A percentile compares a stretch with the other conserved stretches of the same genome.
These are phyloP conservation scores for Otocyon megalotis DNA, from an alignment of 2,113 vertebrate genomes.

Conservation along the genomic window DNA sequence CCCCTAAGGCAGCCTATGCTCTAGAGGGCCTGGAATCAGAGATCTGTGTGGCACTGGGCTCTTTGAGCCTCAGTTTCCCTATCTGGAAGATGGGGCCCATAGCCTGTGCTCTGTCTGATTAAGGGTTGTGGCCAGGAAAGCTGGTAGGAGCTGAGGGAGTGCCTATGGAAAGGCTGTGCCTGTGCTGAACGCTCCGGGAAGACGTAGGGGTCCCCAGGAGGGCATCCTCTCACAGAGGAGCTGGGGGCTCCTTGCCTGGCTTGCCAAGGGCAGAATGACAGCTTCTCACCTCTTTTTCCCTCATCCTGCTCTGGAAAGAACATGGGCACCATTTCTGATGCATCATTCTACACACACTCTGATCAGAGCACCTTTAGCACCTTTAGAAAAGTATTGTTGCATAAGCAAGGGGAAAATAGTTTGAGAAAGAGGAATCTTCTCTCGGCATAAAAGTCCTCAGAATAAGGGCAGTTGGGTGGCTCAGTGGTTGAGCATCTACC, in stretches of 20 bases:
- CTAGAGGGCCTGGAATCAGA: background rate
- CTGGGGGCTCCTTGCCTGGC: background rate
- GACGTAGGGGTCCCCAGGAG: background rate
- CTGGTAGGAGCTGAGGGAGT: background rate
- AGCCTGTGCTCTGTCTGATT: background rate
- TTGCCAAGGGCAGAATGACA: background rate
- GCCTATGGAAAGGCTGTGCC: background rate
- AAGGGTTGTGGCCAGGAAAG: background rate
- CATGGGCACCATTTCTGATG: background rate
- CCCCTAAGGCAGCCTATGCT: background rate
- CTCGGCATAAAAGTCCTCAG: background rate
- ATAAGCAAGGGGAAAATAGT: background rate
- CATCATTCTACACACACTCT: background rate
- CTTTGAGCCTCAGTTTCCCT: slow-evolving; percentile 40
- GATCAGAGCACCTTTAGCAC: background rate
- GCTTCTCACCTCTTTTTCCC: background rate
- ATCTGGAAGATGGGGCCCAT: background rate
- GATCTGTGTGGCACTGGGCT: background rate
- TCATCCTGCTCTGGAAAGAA: background rate
- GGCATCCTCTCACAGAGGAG: background rate
- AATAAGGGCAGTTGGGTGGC: background rate
- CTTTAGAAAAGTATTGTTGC: background rate
- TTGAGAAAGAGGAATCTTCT: background rate
- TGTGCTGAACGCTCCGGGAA: background rate
- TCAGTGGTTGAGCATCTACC: too few species aligned